These are phyloP conservation scores for Eira barbara DNA, from an alignment of 2,113 vertebrate species.

Conservation along the genomic window DNA sequence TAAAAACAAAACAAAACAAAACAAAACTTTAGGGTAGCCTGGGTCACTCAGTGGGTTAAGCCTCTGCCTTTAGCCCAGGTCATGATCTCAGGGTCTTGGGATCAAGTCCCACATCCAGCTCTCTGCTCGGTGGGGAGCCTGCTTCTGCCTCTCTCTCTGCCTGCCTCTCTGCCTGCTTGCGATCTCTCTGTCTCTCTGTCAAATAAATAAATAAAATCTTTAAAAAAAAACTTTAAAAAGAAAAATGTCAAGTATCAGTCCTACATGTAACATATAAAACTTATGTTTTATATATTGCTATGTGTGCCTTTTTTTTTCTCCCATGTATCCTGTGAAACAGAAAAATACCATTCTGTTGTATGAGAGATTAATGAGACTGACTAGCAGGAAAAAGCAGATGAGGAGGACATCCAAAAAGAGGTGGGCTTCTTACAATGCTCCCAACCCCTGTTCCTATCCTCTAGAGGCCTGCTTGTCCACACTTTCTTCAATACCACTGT, in stretches of 20 bases:
- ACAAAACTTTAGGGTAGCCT: too few relatives aligned
- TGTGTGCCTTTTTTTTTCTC: neutral
- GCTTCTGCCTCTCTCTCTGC: too few relatives aligned
- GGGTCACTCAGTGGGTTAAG: too few relatives aligned
- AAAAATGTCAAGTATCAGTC: neutral
- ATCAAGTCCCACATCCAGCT: too few relatives aligned
- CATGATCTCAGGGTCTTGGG: too few relatives aligned
- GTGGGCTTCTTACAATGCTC: neutral
- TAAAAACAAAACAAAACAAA: neutral
- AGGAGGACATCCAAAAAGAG: neutral
- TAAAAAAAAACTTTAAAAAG: neutral
- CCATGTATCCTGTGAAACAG: neutral
- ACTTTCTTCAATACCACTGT: neutral
- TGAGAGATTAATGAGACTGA: neutral
- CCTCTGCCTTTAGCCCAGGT: too few relatives aligned
- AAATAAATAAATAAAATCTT: too few relatives aligned
- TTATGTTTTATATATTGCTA: neutral
- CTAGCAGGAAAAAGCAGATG: neutral
- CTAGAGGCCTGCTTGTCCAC: neutral
- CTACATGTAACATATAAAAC: neutral
- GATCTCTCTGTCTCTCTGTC: too few relatives aligned
- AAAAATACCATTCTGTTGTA: neutral
- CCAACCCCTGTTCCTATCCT: neutral
- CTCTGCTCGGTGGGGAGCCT: too few relatives aligned
- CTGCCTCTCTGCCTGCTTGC: too few relatives aligned